Evolutionary conservation across 2,888 invertebrate genomes (phyloP).

Genomic region (Agonopterix heracliana): DNA sequence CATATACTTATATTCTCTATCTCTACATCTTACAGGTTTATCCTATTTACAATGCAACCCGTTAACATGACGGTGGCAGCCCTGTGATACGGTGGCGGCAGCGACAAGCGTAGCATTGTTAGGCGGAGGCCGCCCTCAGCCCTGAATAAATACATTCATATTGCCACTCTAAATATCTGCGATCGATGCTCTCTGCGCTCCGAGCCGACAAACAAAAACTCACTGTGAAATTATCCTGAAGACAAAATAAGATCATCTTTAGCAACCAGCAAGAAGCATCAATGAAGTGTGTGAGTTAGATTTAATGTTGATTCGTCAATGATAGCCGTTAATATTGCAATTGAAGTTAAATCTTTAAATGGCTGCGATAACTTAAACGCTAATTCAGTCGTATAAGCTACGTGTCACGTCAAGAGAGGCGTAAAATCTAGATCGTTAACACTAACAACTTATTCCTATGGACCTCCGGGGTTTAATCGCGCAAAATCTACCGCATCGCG

Average conservation of each 20-base stretch:
- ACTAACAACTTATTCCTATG: conserved; percentile 69
- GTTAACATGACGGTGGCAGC: conserved; percentile 24
- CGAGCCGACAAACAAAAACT: background rate
- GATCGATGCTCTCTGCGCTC: conserved; percentile 44
- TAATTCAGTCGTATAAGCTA: no score
- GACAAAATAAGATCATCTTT: no score
- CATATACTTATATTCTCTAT: no score
- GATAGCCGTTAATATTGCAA: no score
- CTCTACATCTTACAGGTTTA: no score
- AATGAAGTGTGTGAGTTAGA: no score
- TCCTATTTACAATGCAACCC: no score
- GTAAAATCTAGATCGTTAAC: conserved; percentile 59
- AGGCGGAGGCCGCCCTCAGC: conserved; percentile 65
- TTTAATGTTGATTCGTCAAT: no score
- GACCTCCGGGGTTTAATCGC: conserved; percentile 65
- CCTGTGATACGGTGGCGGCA: conserved; percentile 47
- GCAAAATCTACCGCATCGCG: conserved; percentile 62
- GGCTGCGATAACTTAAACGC: no score
- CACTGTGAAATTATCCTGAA: no score
- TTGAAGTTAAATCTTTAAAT: no score
- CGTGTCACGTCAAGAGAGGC: conserved; percentile 30
- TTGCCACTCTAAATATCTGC: conserved; percentile 72
- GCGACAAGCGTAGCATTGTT: conserved; percentile 75
- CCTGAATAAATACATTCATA: conserved; percentile 76
- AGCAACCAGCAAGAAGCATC: no score